These are phyloP conservation scores for Xylophagus ater DNA, from an alignment of 2,888 invertebrate species.

Conservation along the genomic window DNA sequence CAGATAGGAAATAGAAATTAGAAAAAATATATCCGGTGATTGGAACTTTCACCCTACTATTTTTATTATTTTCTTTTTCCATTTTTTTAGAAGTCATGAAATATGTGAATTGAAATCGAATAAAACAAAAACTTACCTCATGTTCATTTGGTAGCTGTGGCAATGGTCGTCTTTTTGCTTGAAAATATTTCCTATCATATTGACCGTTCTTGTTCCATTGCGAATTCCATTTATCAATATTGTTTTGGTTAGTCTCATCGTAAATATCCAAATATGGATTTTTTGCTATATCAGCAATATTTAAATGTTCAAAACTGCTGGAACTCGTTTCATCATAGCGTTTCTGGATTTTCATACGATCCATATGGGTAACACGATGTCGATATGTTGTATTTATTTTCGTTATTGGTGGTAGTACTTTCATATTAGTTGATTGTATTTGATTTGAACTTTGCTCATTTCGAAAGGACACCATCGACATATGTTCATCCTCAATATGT, in stretches of 20 bases:
- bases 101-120: neutral
- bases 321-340: conserved; percentile 22
- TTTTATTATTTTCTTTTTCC: too few relatives aligned
- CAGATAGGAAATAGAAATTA: neutral
- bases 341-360: conserved; percentile 9
- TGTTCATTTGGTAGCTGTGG: conserved; percentile 19
- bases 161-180: conserved; percentile 19
- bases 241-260: conserved; percentile 3
- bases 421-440: neutral
- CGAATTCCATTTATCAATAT: neutral
- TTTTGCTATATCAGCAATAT: conserved; percentile 22
- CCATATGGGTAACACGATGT: conserved; percentile 3
- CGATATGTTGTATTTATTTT: neutral
- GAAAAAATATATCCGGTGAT: neutral
- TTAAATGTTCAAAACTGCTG: conserved; percentile 27
- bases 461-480: neutral
- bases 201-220: conserved; percentile 5
- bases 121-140: conserved; percentile 17
- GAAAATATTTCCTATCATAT: conserved; percentile 13
- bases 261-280: conserved; percentile 7
- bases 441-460: neutral
- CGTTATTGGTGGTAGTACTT: neutral
- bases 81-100: neutral
- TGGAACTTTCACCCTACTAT: neutral
- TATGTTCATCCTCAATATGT: neutral